Evolutionary conservation across 2,113 vertebrate genomes (phyloP), one percentile per base, ranked within the genome.

Genomic region (Gambusia holbrooki): DNA sequence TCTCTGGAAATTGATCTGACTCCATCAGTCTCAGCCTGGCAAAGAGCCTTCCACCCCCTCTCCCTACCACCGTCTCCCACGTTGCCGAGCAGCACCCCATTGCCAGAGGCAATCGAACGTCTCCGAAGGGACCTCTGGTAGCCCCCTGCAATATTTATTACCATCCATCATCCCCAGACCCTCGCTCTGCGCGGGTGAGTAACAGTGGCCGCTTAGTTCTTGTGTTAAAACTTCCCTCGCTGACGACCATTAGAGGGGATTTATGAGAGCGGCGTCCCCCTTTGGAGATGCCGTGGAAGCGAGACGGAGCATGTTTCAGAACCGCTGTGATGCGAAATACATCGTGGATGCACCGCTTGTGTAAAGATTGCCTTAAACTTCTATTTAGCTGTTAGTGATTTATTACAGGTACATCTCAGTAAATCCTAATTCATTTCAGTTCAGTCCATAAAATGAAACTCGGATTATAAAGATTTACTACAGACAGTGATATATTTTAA

Each of bases 111-210:
- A 91, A 90, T 92, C 89, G 84, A 90, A 92, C 77, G 73, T 87
- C 88, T 88, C 89, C 77, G 85, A 87, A 88, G 89, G 87, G 89
- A 91, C 92, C 91, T 90, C 92, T 85, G 93, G 91, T 91, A 89
- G 90, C 88, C 89, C 88, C 71, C 74, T 90, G 87, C 89, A 91
- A 89, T 92, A 93, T 93, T 91, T 94, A 92, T 92, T 84, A 86
- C 88, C 83, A 92, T 90, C 87, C 87, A 81, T 89, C 93, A 93
- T 86, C 77, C 87, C n/a, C 5, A 84, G 85, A 81, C 67, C 69
- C 73, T 40, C n/a, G 35, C 90, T 89, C 67, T 76, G 73, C 15
- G 83, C 15, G 81, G 81, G 81, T 87, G 88, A 89, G 76, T 86
- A 90, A 88, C 84, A 87, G 90, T 73, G 87, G 83, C 87, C 71